Evolutionary conservation across 2,888 invertebrate genomes (phyloP).

Genomic region (Aphodius granarius): DNA sequence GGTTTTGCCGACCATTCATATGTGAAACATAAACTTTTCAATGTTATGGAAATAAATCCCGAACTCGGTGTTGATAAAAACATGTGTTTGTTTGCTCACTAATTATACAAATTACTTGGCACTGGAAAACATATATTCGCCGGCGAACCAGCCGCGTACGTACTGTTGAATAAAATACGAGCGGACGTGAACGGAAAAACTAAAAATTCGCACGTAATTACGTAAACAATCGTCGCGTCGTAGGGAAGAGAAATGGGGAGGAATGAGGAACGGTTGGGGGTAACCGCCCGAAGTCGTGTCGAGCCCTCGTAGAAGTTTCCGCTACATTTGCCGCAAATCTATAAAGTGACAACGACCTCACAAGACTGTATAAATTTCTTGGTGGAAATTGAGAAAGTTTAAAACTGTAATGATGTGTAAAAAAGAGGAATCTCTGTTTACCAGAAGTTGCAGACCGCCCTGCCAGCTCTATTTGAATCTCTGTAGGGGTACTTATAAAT

Average conservation of each 20-base stretch:
- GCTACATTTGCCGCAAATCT: conserved; percentile 43
- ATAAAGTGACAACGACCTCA: conserved; percentile 41
- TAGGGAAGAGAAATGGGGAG: background rate
- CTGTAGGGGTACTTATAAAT: background rate
- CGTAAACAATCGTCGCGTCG: background rate
- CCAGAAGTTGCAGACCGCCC: conserved; percentile 15
- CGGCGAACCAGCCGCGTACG: background rate
- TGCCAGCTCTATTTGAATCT: background rate
- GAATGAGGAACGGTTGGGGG: background rate
- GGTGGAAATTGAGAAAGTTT: conserved; percentile 46
- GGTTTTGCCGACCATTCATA: background rate
- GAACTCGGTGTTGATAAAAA: conserved; percentile 1
- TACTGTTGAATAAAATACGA: background rate
- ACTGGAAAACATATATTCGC: background rate
- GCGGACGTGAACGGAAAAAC: background rate
- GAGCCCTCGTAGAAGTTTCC: conserved; percentile 29
- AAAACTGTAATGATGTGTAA: conserved; percentile 49
- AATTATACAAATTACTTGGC: conserved; percentile 1
- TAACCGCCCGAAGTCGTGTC: background rate
- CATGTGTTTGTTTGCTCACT: conserved; percentile 2
- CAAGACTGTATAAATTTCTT: conserved; percentile 45
- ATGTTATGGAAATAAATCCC: background rate
- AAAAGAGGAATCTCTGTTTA: conserved; percentile 48
- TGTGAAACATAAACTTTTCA: conserved; percentile 3
- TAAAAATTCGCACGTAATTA: background rate